Conservation (phyloP, 2,888 invertebrate genomes). For the Ephialtes manifestator region DNA sequence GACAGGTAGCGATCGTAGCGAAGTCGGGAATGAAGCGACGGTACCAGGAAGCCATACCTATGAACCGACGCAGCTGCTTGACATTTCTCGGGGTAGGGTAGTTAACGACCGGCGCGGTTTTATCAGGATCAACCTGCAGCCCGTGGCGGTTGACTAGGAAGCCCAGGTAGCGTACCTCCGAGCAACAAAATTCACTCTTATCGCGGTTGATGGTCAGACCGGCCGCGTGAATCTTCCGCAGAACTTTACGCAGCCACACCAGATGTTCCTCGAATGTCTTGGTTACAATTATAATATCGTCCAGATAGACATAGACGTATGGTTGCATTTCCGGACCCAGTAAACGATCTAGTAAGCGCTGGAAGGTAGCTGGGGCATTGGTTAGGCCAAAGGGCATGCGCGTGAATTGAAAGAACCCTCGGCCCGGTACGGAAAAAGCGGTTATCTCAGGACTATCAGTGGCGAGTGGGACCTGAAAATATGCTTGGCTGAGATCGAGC, state of each 20-base stretch:
- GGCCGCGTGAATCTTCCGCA: constrained; percentile 72
- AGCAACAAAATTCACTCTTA: neutral
- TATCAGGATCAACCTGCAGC: neutral
- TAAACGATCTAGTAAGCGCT: constrained; percentile 75
- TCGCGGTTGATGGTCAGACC: constrained; percentile 61
- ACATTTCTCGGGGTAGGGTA: neutral
- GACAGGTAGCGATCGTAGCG: too few species aligned
- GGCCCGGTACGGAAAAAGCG: constrained; percentile 76
- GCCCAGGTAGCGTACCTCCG: neutral
- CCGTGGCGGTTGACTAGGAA: neutral
- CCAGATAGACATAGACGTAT: constrained; percentile 57
- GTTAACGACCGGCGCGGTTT: neutral
- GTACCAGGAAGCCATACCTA: neutral
- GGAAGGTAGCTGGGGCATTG: constrained; percentile 76
- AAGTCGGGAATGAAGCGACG: neutral
- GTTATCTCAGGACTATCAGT: constrained; percentile 70
- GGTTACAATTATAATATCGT: constrained; percentile 67
- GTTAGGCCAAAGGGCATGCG: constrained; percentile 77
- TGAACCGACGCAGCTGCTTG: neutral
- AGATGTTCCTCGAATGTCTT: constrained; percentile 66
- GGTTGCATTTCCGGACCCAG: constrained; percentile 70
- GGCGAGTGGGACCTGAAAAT: constrained; percentile 68
- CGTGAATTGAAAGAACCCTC: constrained; percentile 76
- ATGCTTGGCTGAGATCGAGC: constrained; percentile 69
- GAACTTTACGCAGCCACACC: constrained; percentile 55